Base-by-base conservation (phyloP, 2,888 invertebrate species). In the Watsonalla cultraria region DNA sequence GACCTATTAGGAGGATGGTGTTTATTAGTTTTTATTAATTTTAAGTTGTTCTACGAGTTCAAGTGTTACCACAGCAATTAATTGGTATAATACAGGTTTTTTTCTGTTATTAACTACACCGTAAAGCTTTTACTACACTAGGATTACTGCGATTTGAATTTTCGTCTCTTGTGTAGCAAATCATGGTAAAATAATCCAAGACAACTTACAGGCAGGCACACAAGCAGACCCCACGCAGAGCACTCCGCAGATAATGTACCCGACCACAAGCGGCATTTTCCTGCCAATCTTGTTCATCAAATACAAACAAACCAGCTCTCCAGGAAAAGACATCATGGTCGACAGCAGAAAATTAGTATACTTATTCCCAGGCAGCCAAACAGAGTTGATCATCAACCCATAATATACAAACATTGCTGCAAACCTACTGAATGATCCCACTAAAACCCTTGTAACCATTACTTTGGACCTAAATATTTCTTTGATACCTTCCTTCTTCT, bases 311-410 rank as follows among this genome's bases (percentile, higher is more conserved):
- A 84, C 58, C 47, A 87, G 51, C 56, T 88, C 88, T 0, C 88
- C 89, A 0, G 88, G 89, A 46, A 84, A 86, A 0, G 86, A 87
- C 80, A 86, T 84, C 45, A 86, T 61, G 0, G 87, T 82, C 2
- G 82, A 65, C 48, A 89, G 63, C 13, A 86, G 55, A 53, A 88
- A 89, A 61, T 87, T 88, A 1, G 75, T 72, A 53, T 88, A 84
- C 53, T 86, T 88, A 52, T 85, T 72, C 0, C 89, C 89, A 0
- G 89, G 86, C 14, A 89, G 62, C 61, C 66, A 80, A 0, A 88
- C 88, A 0, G 86, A 84, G 56, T 86, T 85, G 24, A 86, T 70
- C 72, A 86, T 77, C 54, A 89, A 52, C 0, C 88, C 87, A 51
- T 84, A 86, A 58, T 88, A 89, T 7, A 87, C 82, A 51, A 88